These are phyloP conservation scores for Cnemophilus loriae DNA, from an alignment of 2,113 vertebrate genomes.

Conservation along the genomic window DNA sequence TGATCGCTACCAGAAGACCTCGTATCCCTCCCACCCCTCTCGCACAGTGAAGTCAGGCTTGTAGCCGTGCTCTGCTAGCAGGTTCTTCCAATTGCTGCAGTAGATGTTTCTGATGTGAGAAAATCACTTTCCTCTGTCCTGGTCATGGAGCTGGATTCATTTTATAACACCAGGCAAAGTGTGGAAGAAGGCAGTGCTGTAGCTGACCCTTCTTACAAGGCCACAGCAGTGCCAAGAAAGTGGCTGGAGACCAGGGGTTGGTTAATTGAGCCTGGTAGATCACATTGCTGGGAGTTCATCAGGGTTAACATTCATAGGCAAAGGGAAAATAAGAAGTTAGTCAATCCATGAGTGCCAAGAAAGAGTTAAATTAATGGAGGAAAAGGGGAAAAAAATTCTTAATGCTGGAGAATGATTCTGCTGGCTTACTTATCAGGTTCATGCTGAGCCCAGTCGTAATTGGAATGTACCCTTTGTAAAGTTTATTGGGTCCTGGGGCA, in stretches of 20 bases:
- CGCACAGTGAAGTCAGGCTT: background rate
- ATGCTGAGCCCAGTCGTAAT: conserved; percentile 68
- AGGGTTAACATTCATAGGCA: background rate
- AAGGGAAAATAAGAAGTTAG: background rate
- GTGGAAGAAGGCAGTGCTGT: background rate
- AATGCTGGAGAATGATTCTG: conserved; percentile 27
- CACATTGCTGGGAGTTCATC: background rate
- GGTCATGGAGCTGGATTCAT: background rate
- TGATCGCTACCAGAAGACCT: background rate
- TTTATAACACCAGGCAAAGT: background rate
- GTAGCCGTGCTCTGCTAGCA: background rate
- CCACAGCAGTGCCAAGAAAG: background rate
- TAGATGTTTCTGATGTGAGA: background rate
- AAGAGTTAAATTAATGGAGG: conserved; percentile 20
- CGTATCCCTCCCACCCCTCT: background rate
- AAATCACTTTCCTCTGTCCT: background rate
- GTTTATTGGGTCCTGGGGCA: conserved; percentile 81
- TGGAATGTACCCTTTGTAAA: conserved; percentile 77
- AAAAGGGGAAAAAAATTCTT: conserved; percentile 10
- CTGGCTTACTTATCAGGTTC: conserved; percentile 58
- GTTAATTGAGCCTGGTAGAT: background rate
- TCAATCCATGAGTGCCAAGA: background rate
- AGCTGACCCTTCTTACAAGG: background rate
- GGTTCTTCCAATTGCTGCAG: background rate
- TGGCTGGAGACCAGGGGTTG: background rate